These are phyloP conservation scores for Sebastes flavidus DNA, from an alignment of 2,797 vertebrate species.

Conservation along the genomic window DNA sequence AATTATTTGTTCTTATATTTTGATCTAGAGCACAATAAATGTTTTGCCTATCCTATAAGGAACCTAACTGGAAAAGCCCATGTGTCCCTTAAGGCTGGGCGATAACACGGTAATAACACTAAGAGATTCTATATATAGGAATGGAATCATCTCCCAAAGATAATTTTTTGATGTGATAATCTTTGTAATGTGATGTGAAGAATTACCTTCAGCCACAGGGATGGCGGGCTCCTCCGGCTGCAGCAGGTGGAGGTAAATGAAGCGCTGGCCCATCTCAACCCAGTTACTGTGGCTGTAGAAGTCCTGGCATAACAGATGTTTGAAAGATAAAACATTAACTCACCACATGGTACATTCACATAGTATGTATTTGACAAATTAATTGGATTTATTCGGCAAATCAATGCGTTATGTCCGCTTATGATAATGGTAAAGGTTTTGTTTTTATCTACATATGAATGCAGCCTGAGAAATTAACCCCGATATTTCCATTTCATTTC, in stretches of 20 bases:
- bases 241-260: constrained; percentile 85
- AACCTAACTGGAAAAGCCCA: background rate
- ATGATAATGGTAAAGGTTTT: background rate
- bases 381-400: background rate
- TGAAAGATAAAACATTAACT: background rate
- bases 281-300: constrained; percentile 95
- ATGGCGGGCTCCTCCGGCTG: constrained; percentile 80
- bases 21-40: background rate
- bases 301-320: constrained; percentile 75
- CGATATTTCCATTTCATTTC: background rate
- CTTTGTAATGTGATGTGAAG: background rate
- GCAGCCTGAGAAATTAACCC: background rate
- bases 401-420: background rate
- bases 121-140: too few relatives aligned
- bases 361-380: background rate
- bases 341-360: background rate
- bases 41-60: background rate
- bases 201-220: constrained; percentile 83
- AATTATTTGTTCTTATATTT: background rate
- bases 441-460: background rate
- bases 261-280: constrained; percentile 86
- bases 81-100: background rate
- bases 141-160: background rate
- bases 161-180: background rate
- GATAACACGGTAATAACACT: background rate